Evolutionary conservation across 1,140 invertebrate species (phyloP), one percentile per base, ranked within the genome.

Genomic region (Ectropis grisescens): DNA sequence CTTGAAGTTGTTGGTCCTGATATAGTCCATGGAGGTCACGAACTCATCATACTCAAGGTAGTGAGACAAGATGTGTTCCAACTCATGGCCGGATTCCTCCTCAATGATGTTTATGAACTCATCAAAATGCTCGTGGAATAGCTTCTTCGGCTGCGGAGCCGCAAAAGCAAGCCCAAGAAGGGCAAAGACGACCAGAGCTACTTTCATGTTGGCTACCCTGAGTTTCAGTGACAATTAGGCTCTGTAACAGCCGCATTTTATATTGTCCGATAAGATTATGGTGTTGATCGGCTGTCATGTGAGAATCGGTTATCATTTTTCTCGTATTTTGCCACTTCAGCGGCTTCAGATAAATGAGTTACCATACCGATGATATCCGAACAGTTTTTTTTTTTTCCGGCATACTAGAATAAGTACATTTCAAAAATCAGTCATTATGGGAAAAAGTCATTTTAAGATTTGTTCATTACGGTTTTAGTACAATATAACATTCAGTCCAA

Each of bases 11-110:
- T 55, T 43, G 0, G 58, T 53, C 10, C 14, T 14, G n/a, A 72
- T 13, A 41, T 72, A 80, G 4, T 67, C 38, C 0, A 69, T 2
- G 1, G 61, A 38, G 0, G 22, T 33, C 9, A 1, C 9, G 41
- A 76, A 76, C 31, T 76, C 75, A 8, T 75, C 68, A 13, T 53
- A 80, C 30, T 69, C 45, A 3, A 57, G 0, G 24, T 80, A 76
- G 0, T 68, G 36, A 2, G 50, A 47, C 2, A 47, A 7, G 4
- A 79, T 19, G 0, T 58, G 31, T 0, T 42, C 16, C 1, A 76
- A 11, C 0, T 69, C 61, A 3, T 55, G 6, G 0, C 50, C 61
- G 25, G 40, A 40, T 25, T 65, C 62, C 0, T 61, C 53, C 1
- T 36, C 6, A 24, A 80, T 78, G 1, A 74, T 4, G 9, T 56